Conservation (phyloP, 2,888 invertebrate species). For the Diarsia dahlii region DNA sequence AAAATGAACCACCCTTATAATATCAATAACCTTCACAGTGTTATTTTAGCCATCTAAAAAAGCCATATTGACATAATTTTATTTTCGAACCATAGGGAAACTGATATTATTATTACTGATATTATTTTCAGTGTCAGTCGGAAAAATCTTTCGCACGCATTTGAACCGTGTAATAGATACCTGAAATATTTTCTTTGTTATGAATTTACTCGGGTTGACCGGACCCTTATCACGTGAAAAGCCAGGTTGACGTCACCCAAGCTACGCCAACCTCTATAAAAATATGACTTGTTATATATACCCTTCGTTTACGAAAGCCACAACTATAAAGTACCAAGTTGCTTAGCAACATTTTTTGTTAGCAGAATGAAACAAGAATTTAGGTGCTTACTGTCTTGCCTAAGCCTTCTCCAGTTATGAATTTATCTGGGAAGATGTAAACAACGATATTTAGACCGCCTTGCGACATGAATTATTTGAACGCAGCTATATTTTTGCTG, state of each 20-base stretch:
- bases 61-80: constrained; percentile 30
- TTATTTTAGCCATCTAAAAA: background rate
- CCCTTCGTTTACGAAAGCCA: constrained; percentile 12
- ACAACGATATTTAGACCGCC: constrained; percentile 42
- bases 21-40: background rate
- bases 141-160: constrained; percentile 50
- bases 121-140: constrained; percentile 42
- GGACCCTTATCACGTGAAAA: constrained; percentile 73
- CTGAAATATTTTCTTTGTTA: constrained; percentile 68
- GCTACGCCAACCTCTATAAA: constrained; percentile 37
- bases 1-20: background rate
- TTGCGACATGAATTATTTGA: constrained; percentile 49
- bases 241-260: constrained; percentile 65
- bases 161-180: constrained; percentile 66
- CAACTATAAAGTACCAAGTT: constrained; percentile 13
- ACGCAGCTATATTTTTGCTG: constrained; percentile 39
- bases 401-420: constrained; percentile 37
- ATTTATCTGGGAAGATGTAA: constrained; percentile 43
- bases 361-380: constrained; percentile 18
- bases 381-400: constrained; percentile 22
- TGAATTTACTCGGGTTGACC: constrained; percentile 68
- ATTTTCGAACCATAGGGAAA: constrained; percentile 16
- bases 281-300: constrained; percentile 42
- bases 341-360: constrained; percentile 22
- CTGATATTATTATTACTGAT: background rate